Percentiles rank a stretch among this genome's conserved stretches.
These are phyloP conservation scores for Rhagophthalmus giganteus DNA, from an alignment of 2,888 invertebrate species.

Conservation along the genomic window DNA sequence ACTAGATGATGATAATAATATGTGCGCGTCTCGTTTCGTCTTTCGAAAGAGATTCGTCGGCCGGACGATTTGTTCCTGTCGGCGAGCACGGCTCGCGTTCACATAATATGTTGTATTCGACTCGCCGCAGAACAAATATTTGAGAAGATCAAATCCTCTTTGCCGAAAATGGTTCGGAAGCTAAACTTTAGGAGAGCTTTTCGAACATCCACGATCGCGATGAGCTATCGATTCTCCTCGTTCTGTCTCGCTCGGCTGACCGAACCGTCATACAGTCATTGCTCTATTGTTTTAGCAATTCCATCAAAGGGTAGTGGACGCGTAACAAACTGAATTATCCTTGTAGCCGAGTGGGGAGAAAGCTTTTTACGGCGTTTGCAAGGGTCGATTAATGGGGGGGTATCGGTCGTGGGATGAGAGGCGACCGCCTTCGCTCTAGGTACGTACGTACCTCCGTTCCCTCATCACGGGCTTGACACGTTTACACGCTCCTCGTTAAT, in stretches of 20 bases:
- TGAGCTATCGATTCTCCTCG: constrained; percentile 18
- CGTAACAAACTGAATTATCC: constrained; percentile 35
- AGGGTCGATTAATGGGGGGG: constrained; percentile 31
- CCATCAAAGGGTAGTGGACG: constrained; percentile 32
- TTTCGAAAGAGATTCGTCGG: constrained; percentile 13
- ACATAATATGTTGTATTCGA: constrained; percentile 43
- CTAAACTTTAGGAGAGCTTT: constrained; percentile 28
- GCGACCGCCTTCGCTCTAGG: constrained; percentile 18
- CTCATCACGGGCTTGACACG: constrained; percentile 27
- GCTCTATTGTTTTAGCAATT: constrained; percentile 32
- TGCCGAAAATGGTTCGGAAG: constrained; percentile 31
- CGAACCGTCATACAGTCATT: constrained; percentile 22
- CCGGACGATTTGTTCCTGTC: constrained; percentile 28
- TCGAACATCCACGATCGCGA: constrained; percentile 22
- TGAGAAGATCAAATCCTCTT: constrained; percentile 37
- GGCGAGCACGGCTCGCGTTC: constrained; percentile 35
- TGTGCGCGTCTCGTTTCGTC: constrained; percentile 8
- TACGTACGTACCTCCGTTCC: constrained; percentile 13
- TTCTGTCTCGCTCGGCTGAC: constrained; percentile 22
- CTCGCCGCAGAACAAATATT: constrained; percentile 41
- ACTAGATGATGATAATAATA: constrained; percentile 7
- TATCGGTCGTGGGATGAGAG: constrained; percentile 15
- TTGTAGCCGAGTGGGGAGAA: constrained; percentile 31
- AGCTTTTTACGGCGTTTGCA: constrained; percentile 26
- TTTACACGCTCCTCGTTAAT: constrained; percentile 29